Evolutionary conservation across 1,140 invertebrate genomes (phyloP).

Genomic region (Trigoniulus corallinus): DNA sequence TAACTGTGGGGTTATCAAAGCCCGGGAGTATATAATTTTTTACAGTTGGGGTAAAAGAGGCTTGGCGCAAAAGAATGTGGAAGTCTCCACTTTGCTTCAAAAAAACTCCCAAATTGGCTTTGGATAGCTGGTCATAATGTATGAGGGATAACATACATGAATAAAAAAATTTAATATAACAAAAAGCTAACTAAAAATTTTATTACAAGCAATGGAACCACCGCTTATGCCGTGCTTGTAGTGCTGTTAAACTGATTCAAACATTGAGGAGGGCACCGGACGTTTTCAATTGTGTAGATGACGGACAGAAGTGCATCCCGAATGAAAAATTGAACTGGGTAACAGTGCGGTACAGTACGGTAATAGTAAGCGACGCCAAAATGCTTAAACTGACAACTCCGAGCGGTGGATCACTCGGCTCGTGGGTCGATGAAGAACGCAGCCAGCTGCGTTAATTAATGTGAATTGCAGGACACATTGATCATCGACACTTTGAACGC

Average conservation of each 20-base stretch:
- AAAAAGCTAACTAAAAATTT: neutral
- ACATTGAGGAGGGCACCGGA: neutral
- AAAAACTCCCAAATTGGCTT: neutral
- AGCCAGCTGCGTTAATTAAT: conserved; percentile 52
- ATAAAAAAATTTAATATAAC: neutral
- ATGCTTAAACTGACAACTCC: conserved; percentile 18
- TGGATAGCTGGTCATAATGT: neutral
- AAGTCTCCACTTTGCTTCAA: neutral
- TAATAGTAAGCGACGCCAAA: neutral
- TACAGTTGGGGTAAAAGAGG: neutral
- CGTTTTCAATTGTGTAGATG: neutral
- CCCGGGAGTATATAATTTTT: neutral
- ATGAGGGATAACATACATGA: neutral
- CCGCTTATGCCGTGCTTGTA: neutral
- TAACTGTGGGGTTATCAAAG: neutral
- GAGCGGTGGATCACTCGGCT: conserved; percentile 49
- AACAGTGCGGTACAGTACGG: neutral
- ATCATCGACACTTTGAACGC: conserved; percentile 65
- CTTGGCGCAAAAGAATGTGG: neutral
- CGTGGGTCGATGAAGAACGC: conserved; percentile 64
- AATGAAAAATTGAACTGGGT: neutral
- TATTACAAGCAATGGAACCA: neutral
- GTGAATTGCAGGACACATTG: conserved; percentile 63
- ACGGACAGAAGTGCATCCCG: neutral
- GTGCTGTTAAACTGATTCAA: neutral